phyloP scores from a whole-genome alignment of 2,888 invertebrate species.

The Griposia aprilina region DNA sequence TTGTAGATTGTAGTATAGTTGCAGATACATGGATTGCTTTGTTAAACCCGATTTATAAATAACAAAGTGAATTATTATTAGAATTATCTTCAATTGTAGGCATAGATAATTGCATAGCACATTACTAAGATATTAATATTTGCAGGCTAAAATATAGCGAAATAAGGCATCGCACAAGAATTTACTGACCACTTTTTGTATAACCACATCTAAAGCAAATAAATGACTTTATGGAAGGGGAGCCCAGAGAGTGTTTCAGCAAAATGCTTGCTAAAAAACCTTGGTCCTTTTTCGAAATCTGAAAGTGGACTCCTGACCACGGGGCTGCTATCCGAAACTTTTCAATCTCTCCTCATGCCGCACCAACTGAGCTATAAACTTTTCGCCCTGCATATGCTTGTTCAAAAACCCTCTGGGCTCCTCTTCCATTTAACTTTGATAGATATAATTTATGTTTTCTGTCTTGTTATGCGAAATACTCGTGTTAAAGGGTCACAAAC shows the following conservation, averaged over 20 bases:
- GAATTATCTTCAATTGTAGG: background rate
- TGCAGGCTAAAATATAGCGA: background rate
- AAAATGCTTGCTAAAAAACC: no score
- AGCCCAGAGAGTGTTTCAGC: no score
- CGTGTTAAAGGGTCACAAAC: background rate
- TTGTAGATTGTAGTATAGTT: constrained; percentile 23
- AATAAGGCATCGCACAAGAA: background rate
- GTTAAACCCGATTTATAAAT: background rate
- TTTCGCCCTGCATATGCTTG: no score
- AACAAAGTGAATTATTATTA: background rate
- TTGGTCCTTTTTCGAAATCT: no score
- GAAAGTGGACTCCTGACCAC: no score
- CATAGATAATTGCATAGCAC: background rate
- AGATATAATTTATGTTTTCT: background rate
- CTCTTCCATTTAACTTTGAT: no score
- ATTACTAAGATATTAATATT: background rate
- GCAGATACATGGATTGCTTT: constrained; percentile 18
- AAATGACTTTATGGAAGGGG: background rate
- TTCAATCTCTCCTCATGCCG: no score
- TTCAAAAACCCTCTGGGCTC: no score
- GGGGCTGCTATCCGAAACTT: no score
- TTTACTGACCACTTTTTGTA: background rate
- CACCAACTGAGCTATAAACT: no score
- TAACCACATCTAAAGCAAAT: background rate
- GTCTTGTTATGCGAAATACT: background rate